These are phyloP conservation scores for Hypselothyrea guttata DNA, from an alignment of 2,888 invertebrate species.

Conservation along the genomic window DNA sequence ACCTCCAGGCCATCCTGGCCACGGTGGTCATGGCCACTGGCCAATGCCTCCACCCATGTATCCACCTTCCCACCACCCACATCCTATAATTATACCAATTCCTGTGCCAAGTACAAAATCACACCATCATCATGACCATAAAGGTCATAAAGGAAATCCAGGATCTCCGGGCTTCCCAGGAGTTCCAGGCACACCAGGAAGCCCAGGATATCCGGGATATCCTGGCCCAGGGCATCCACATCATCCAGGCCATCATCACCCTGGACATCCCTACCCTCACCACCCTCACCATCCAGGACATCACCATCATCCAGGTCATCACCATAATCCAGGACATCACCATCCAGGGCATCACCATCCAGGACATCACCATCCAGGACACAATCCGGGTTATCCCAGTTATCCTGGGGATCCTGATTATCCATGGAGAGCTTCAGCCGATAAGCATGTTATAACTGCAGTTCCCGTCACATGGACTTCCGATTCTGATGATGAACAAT, in stretches of 20 bases:
- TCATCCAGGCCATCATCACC: constrained; percentile 4
- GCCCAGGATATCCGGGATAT: background rate
- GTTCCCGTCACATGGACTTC: constrained; percentile 3
- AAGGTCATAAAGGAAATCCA: constrained; percentile 14
- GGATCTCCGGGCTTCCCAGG: constrained; percentile 27
- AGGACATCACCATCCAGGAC: background rate
- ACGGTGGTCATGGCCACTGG: constrained; percentile 20
- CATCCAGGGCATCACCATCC: constrained; percentile 10
- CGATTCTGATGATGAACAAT: constrained; percentile 2
- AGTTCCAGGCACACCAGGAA: constrained; percentile 12
- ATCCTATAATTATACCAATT: constrained; percentile 41
- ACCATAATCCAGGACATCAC: background rate
- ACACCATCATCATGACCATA: constrained; percentile 28
- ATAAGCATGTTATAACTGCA: background rate
- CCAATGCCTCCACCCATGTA: constrained; percentile 25
- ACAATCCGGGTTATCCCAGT: constrained; percentile 3
- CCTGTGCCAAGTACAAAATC: constrained; percentile 28
- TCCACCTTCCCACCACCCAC: constrained; percentile 15
- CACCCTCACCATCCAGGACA: constrained; percentile 19
- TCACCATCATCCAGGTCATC: constrained; percentile 8
- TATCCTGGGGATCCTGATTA: constrained; percentile 1
- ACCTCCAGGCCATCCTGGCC: constrained; percentile 31
- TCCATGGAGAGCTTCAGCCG: constrained; percentile 4
- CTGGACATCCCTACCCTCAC: constrained; percentile 24
- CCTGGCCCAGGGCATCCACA: constrained; percentile 8